These are phyloP conservation scores for Macrotus californicus DNA, from an alignment of 2,113 vertebrate genomes.

Conservation along the genomic window DNA sequence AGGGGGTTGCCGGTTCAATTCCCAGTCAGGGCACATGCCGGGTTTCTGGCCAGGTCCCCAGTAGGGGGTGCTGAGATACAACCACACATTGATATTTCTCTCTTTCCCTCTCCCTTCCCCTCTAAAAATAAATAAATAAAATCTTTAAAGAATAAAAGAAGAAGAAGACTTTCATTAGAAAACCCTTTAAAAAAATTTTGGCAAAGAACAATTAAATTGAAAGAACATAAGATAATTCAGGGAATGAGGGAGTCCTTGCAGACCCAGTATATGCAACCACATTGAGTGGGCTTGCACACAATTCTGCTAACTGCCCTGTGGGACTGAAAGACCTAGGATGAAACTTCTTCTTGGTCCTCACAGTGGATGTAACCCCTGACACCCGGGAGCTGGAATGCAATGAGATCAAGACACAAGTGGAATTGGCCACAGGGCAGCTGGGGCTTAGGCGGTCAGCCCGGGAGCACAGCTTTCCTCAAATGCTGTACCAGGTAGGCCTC, in stretches of 20 bases:
- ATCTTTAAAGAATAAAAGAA: too few species aligned
- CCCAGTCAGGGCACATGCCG: too few species aligned
- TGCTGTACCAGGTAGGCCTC: constrained; percentile 79
- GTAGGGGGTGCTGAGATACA: too few species aligned
- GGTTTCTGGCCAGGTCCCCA: too few species aligned
- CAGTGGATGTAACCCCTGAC: constrained; percentile 89
- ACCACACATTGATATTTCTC: too few species aligned
- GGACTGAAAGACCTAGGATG: not conserved
- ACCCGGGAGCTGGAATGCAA: constrained; percentile 86
- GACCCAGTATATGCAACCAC: not conserved
- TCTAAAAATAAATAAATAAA: too few species aligned
- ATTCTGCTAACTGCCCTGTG: not conserved
- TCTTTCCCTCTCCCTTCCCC: too few species aligned
- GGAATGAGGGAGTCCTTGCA: not conserved
- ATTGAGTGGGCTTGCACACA: not conserved
- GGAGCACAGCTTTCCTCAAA: constrained; percentile 83
- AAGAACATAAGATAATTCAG: not conserved
- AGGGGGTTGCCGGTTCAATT: too few species aligned
- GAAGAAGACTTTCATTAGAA: not conserved
- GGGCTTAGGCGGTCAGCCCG: constrained; percentile 57
- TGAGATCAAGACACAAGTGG: constrained; percentile 91
- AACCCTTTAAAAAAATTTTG: not conserved
- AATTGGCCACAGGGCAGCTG: constrained; percentile 86
- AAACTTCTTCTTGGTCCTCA: constrained; percentile 9
- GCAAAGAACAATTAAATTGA: not conserved